Conservation (phyloP, 1,140 invertebrate genomes). For the Theocolax elegans region DNA sequence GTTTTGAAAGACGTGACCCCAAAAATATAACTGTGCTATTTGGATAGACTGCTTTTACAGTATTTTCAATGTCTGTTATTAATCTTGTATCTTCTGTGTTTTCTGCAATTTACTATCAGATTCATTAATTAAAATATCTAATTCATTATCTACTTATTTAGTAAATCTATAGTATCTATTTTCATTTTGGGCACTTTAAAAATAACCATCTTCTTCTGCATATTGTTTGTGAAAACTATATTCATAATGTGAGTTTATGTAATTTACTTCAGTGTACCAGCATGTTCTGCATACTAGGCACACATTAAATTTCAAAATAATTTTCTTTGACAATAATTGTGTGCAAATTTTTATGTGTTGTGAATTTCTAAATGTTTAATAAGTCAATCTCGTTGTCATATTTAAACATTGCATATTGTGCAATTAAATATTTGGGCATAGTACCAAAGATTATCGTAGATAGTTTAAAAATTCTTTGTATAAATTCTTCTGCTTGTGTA, state of each 20-base stretch:
- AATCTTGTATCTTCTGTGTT: constrained; percentile 37
- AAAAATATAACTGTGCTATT: constrained; percentile 59
- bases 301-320: constrained; percentile 40
- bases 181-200: constrained; percentile 36
- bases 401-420: constrained; percentile 29
- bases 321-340: background rate
- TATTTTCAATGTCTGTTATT: constrained; percentile 44
- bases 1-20: constrained; percentile 66
- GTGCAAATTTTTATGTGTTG: constrained; percentile 26
- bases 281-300: constrained; percentile 47
- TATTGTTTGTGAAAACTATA: constrained; percentile 42
- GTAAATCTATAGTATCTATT: constrained; percentile 29
- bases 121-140: constrained; percentile 26
- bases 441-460: constrained; percentile 38
- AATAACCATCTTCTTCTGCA: constrained; percentile 33
- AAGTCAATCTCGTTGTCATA: constrained; percentile 39
- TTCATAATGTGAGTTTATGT: constrained; percentile 42
- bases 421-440: constrained; percentile 47
- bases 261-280: constrained; percentile 42
- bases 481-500: background rate
- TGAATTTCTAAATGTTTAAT: constrained; percentile 38
- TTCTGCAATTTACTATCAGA: constrained; percentile 23
- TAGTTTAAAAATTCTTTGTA: constrained; percentile 20
- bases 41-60: constrained; percentile 36
- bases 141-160: constrained; percentile 36